Conservation (phyloP, 2,888 invertebrate genomes). For the Macaria liturata region DNA sequence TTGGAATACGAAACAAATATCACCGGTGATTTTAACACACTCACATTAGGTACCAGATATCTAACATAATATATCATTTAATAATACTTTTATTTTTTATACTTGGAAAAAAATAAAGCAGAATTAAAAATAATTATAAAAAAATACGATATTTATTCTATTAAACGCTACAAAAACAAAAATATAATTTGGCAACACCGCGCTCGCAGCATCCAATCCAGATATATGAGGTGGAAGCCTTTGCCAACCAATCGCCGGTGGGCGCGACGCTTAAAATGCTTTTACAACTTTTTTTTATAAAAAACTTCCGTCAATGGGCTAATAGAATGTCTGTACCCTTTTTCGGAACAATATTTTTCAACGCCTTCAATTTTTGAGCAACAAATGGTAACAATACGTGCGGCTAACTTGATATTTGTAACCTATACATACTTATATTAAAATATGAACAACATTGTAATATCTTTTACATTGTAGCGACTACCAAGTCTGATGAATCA, state of each 20-base stretch:
- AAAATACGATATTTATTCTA: background rate
- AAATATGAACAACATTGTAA: too few relatives aligned
- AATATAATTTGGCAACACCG: constrained; percentile 10
- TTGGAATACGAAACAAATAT: too few relatives aligned
- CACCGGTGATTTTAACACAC: too few relatives aligned
- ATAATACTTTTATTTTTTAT: too few relatives aligned
- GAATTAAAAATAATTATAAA: background rate
- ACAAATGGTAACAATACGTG: background rate
- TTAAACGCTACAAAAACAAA: background rate
- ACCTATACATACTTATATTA: too few relatives aligned
- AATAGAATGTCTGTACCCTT: constrained; percentile 5
- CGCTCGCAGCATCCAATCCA: constrained; percentile 49
- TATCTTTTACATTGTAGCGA: too few relatives aligned
- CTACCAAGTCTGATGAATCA: too few relatives aligned
- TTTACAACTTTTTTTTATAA: constrained; percentile 42
- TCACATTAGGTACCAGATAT: too few relatives aligned
- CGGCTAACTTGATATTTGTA: too few relatives aligned
- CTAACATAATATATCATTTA: too few relatives aligned
- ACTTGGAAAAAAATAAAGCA: too few relatives aligned
- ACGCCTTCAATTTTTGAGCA: too few relatives aligned
- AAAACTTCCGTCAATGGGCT: constrained; percentile 7
- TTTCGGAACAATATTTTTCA: background rate
- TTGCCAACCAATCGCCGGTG: constrained; percentile 46
- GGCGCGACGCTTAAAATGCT: constrained; percentile 45
- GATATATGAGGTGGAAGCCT: constrained; percentile 57